Conservation (phyloP, 2,888 invertebrate genomes). For the Drosophila neoperkinsi region DNA sequence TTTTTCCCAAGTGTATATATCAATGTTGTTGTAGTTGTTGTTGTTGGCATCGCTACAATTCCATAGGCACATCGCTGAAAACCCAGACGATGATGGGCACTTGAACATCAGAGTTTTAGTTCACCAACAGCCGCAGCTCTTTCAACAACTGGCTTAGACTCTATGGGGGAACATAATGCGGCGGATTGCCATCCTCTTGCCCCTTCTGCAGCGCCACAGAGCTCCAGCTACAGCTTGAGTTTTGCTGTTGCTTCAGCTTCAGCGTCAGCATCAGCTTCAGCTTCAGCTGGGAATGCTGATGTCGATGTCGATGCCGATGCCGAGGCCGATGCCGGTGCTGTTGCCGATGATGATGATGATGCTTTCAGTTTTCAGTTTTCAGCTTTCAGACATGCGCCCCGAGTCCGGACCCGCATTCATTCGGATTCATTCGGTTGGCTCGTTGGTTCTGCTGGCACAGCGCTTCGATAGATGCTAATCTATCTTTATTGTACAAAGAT, state of each 20-base stretch:
- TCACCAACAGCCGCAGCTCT: conserved; percentile 34
- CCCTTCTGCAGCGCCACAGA: background rate
- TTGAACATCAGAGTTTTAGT: conserved; percentile 48
- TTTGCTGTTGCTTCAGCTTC: conserved; percentile 4
- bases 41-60: conserved; percentile 58
- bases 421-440: conserved; percentile 58
- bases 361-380: conserved; percentile 52
- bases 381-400: conserved; percentile 69
- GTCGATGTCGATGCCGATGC: conserved; percentile 12
- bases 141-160: conserved; percentile 65
- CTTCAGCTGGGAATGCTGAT: conserved; percentile 2
- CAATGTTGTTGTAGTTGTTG: conserved; percentile 22
- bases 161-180: conserved; percentile 49
- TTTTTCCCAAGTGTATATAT: conserved; percentile 10
- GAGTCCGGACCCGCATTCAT: conserved; percentile 55
- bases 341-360: conserved; percentile 38
- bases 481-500: conserved; percentile 78
- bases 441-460: conserved; percentile 61
- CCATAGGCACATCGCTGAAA: conserved; percentile 57
- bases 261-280: background rate
- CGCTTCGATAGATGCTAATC: conserved; percentile 75
- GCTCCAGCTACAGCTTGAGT: conserved; percentile 5
- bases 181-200: conserved; percentile 11
- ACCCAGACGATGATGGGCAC: conserved; percentile 68
- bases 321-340: background rate